phyloP scores from a whole-genome alignment of 2,888 invertebrate species.

The Noctua fimbriata region DNA sequence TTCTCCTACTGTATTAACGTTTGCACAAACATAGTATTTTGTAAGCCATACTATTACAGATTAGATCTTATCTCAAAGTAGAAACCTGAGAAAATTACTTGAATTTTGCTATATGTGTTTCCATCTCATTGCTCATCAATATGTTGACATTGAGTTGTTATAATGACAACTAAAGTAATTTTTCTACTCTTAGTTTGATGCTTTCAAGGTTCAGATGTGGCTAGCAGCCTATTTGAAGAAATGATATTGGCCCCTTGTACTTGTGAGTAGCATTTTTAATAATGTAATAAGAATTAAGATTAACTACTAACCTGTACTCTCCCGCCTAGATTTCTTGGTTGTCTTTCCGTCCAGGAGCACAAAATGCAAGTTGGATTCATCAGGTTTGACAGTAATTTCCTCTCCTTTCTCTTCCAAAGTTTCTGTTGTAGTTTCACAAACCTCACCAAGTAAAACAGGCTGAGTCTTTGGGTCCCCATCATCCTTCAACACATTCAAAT shows the following conservation, averaged over 20 bases:
- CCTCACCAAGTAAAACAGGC: slow-evolving; percentile 79
- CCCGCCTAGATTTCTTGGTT: slow-evolving; percentile 58
- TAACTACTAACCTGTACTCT: slow-evolving; percentile 53
- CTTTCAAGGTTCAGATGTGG: not conserved
- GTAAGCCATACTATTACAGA: not conserved
- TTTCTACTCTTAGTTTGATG: not conserved
- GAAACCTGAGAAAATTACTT: not conserved
- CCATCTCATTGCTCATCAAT: not conserved
- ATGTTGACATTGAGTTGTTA: not conserved
- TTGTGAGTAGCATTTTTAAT: not conserved
- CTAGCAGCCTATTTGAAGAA: not conserved
- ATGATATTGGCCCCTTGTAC: not conserved
- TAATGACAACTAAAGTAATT: not conserved
- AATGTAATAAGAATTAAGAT: not conserved
- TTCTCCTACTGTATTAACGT: not conserved
- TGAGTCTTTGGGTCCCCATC: slow-evolving; percentile 74
- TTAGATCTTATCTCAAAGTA: not conserved
- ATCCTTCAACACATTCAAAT: slow-evolving; percentile 81
- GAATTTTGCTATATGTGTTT: not conserved
- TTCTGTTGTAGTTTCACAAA: slow-evolving; percentile 75
- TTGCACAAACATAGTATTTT: not conserved
- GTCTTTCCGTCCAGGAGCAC: slow-evolving; percentile 74
- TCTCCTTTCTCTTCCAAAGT: slow-evolving; percentile 46
- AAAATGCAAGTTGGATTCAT: slow-evolving; percentile 75
- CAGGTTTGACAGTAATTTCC: slow-evolving; percentile 54